Percentiles rank a stretch among this genome's conserved stretches.
These are phyloP conservation scores for Microctenopoma lineatum DNA, from an alignment of 2,797 vertebrate genomes.

Conservation along the genomic window DNA sequence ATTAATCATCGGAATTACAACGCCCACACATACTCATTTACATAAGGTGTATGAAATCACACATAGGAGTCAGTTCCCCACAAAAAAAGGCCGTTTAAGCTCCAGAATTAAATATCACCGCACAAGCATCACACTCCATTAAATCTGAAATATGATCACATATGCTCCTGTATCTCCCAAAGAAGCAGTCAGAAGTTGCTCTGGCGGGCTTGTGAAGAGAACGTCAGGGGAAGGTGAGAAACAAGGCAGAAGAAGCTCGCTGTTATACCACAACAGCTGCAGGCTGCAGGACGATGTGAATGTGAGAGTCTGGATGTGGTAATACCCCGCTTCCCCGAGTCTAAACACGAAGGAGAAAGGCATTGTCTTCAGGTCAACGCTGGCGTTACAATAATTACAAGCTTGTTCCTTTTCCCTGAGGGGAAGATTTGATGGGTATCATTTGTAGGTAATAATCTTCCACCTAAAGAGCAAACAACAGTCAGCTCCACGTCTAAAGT, in stretches of 20 bases:
- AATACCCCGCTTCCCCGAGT: conserved; percentile 47
- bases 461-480: conserved; percentile 80
- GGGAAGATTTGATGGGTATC: conserved; percentile 72
- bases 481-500: conserved; percentile 58
- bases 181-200: conserved; percentile 39
- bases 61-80: conserved; percentile 39
- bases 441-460: conserved; percentile 78
- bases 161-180: conserved; percentile 23
- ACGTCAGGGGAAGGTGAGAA: conserved; percentile 60
- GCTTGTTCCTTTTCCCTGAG: conserved; percentile 65
- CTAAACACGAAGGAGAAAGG: conserved; percentile 55
- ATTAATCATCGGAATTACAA: conserved; percentile 51
- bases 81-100: conserved; percentile 24
- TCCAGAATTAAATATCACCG: conserved; percentile 42
- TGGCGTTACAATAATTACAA: conserved; percentile 77
- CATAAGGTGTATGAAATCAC: conserved; percentile 60
- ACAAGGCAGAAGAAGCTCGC: conserved; percentile 48
- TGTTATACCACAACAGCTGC: conserved; percentile 59
- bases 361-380: conserved; percentile 70
- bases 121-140: conserved; percentile 43
- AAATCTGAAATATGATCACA: conserved; percentile 49
- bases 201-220: conserved; percentile 38
- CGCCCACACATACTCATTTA: conserved; percentile 53
- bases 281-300: conserved; percentile 52
- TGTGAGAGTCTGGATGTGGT: conserved; percentile 54